Conservation (phyloP, 2,888 invertebrate species). For the Lottia gigantea region DNA sequence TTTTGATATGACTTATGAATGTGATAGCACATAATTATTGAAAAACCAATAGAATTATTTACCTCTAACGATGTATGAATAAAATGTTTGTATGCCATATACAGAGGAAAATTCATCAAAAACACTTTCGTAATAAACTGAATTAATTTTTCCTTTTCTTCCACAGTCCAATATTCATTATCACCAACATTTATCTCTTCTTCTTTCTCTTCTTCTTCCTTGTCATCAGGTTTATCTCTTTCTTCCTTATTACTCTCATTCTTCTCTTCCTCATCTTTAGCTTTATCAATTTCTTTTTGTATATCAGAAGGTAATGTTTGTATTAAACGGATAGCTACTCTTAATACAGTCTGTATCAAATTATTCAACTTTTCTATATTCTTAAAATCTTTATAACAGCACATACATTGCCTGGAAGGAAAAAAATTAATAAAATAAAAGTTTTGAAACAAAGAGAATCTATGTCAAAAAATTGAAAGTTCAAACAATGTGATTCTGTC, state of each 20-base stretch:
- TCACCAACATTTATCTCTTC: conserved; percentile 32
- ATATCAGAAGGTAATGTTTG: conserved; percentile 59
- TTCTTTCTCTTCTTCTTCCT: conserved; percentile 42
- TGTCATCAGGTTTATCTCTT: conserved; percentile 42
- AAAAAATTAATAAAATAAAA: too few relatives aligned
- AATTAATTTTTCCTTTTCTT: conserved; percentile 88
- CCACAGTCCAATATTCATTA: conserved; percentile 76
- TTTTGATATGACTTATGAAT: too few relatives aligned
- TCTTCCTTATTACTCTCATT: conserved; percentile 42
- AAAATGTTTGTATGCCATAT: conserved; percentile 83
- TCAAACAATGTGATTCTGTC: too few relatives aligned
- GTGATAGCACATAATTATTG: too few relatives aligned
- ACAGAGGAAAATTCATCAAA: conserved; percentile 83
- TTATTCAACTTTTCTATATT: conserved; percentile 92
- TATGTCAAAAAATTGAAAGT: too few relatives aligned
- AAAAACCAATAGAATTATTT: conserved; percentile 21
- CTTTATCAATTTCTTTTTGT: conserved; percentile 36
- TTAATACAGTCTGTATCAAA: conserved; percentile 87
- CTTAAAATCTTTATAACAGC: conserved; percentile 90
- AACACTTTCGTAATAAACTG: conserved; percentile 89
- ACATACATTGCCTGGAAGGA: conserved; percentile 88
- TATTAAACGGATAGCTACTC: conserved; percentile 84
- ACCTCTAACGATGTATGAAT: conserved; percentile 81
- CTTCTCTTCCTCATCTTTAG: conserved; percentile 15
- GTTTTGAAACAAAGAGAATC: too few relatives aligned